Evolutionary conservation across 2,888 invertebrate species (phyloP).

Genomic region (Scrobipalpa atriplicella): DNA sequence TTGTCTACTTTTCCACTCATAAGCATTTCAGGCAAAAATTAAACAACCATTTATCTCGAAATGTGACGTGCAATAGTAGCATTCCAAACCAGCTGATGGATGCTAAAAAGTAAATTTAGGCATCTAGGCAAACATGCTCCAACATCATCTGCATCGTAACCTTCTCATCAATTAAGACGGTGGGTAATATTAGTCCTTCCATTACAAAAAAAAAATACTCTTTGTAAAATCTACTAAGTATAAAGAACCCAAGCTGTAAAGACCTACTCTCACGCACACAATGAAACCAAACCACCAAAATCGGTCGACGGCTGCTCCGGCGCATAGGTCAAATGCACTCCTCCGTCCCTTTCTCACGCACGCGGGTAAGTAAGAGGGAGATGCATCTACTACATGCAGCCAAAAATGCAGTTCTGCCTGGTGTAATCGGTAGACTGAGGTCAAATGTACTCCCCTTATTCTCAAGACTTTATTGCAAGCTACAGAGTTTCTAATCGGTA

Average conservation of each 20-base stretch:
- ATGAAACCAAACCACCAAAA: conserved; percentile 53
- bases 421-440: conserved; percentile 44
- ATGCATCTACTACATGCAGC: conserved; percentile 52
- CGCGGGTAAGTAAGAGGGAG: conserved; percentile 40
- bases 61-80: no score
- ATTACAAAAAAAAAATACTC: no score
- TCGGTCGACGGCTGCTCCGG: conserved; percentile 53
- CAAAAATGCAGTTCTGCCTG: conserved; percentile 64
- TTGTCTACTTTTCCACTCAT: no score
- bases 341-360: conserved; percentile 49
- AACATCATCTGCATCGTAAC: no score
- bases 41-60: no score
- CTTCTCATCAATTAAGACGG: no score
- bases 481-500: background rate
- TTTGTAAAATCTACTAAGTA: background rate
- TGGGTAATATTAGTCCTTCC: no score
- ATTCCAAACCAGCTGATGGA: no score
- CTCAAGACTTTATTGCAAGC: no score
- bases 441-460: conserved; percentile 40
- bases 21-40: no score
- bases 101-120: no score
- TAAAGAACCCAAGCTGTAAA: background rate
- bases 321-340: conserved; percentile 69
- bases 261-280: background rate
- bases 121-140: no score